Evolutionary conservation across 2,888 invertebrate species (phyloP), one percentile per base, ranked within the genome.

Genomic region (Zygogramma bicolorata): DNA sequence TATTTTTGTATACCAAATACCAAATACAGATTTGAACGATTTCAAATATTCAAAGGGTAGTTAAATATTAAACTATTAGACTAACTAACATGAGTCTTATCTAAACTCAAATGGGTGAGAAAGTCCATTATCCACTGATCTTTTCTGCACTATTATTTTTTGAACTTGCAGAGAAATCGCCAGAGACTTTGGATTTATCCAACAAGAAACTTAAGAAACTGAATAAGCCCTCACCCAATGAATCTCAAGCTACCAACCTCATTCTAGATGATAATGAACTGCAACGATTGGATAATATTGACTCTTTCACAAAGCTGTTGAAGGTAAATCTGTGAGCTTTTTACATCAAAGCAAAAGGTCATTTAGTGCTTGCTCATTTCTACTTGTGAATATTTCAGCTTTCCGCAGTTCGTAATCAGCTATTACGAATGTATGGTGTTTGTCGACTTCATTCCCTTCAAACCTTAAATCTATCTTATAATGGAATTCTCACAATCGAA

Each of bases 401-500:
- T 61, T 96, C 96, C 70, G 91, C 95, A 83, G 93, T 93, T 83
- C 93, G 94, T 85, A 97, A 97, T 87, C 94, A 95, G 83, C 87
- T 97, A 65, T 88, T 95, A 53, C 92, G 96, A 69, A 97, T 97
- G 96, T 94, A 94, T 85, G 94, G 95, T 69, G 93, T 97, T 31
- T 93, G 94, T 74, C 91, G 94, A 65, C 88, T 97, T 73, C 93
- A 93, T 76, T 93, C 93, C 84, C 88, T 97, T 66, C 92, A 95
- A 42, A 92, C 93, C 49, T 88, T 97, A 75, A 94, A 96, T 86
- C 89, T 97, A 58, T 94, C 96, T 76, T 93, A 95, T 85, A 97
- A 97, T 88, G 94, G 94, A 63, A 95, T 97, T 77, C 89, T 96
- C 57, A 94, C 94, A 70, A 96, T 97, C 82, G 97, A 97, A 87